Evolutionary conservation across 2,888 invertebrate species (phyloP), one percentile per base, ranked within the genome.

Genomic region (Apodemia duryi): DNA sequence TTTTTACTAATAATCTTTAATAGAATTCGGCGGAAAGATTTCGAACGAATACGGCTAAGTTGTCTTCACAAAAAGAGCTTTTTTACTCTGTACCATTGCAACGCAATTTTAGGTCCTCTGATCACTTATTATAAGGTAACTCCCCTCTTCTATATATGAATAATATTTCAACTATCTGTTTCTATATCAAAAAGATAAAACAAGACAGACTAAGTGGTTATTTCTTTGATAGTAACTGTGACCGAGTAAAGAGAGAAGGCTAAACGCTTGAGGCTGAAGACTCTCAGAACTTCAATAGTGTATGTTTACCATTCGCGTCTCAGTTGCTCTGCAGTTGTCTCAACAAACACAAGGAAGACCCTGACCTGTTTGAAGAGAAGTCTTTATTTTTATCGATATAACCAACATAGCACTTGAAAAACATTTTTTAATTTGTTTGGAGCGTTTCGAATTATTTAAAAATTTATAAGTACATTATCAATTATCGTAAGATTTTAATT

Each of bases 231-330:
- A 28, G 21, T 54, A 29, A 7, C 32, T 57, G 32, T 32, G 32
- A 13, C 29, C 57, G 57, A 13, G 32, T 32, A 29, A 32, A 70
- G 71, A 66, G 71, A 72, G 70, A 68, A 71, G 51, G 38, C 65
- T 52, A 46, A 62, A 49, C 51, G 62, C 62, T 46, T 21, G 32
- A 43, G 46, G 62, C 62, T 49, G 49, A 29, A 29, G 13, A 63
- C 63, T 63, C 63, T 43, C 9, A 41, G 41, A 65, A 66, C 67
- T 65, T 68, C 68, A 67, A 69, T 70, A 67, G 68, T 57, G 65
- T 64, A 66, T 70, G 70, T 70, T 70, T 67, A 62, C 68, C 66
- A 67, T 68, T 67, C 68, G 61, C 68, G 68, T 67, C 67, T 69
- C 63, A 68, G 70, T 67, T 68, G 66, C 65, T 65, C 64, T 67